Evolutionary conservation across 2,888 invertebrate genomes (phyloP).

Genomic region (Alloplasta piceator): DNA sequence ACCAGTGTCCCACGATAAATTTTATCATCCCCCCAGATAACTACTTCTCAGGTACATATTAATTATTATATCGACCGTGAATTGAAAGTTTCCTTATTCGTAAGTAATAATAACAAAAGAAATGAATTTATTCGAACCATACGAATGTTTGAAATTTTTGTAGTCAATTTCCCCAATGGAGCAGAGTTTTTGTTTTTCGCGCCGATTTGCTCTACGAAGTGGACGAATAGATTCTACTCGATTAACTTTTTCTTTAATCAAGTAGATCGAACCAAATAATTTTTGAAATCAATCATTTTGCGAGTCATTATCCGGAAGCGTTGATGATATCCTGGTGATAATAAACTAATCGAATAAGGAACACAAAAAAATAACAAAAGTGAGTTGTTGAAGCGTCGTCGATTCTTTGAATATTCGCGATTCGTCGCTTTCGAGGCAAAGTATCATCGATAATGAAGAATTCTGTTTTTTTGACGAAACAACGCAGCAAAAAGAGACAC

Average conservation of each 20-base stretch:
- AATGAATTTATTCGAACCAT: slow-evolving; percentile 24
- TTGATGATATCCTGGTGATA: slow-evolving; percentile 42
- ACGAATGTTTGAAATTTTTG: background rate
- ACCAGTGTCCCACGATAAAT: slow-evolving; percentile 8
- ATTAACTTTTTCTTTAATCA: no score
- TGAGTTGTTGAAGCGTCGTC: slow-evolving; percentile 39
- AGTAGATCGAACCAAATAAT: no score
- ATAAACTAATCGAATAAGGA: slow-evolving; percentile 11
- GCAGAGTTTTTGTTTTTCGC: background rate
- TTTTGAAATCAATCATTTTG: no score
- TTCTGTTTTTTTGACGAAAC: background rate
- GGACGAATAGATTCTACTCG: slow-evolving; percentile 5
- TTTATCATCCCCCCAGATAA: slow-evolving; percentile 20
- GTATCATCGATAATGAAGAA: slow-evolving; percentile 5
- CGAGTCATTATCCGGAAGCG: background rate
- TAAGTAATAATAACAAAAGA: slow-evolving; percentile 13
- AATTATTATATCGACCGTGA: slow-evolving; percentile 32
- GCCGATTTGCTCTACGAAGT: no score
- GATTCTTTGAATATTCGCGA: slow-evolving; percentile 42
- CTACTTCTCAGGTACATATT: slow-evolving; percentile 31
- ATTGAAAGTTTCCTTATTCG: slow-evolving; percentile 47
- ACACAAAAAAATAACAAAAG: slow-evolving; percentile 22
- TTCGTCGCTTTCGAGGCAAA: slow-evolving; percentile 48
- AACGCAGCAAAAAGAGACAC: slow-evolving; percentile 5
- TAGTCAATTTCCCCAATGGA: background rate